Base-by-base conservation (phyloP, 2,797 vertebrate genomes). In the Notolabrus celidotus region DNA sequence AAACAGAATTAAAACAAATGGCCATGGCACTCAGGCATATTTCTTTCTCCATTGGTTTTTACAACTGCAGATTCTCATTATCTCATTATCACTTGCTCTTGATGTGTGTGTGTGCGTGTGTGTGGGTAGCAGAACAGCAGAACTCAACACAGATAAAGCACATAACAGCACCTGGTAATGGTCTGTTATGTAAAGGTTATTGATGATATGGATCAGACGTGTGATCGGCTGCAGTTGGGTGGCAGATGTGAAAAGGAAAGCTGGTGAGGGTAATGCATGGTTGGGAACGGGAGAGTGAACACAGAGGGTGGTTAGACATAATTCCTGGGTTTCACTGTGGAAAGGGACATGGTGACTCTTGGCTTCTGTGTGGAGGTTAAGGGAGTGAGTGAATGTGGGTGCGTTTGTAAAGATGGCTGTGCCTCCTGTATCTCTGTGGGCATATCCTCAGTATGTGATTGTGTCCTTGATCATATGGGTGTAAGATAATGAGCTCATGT, bases 361-460 rank as follows among this genome's bases (percentile, higher is more conserved):
- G 81, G 85, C 88, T 90, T 90, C 84, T 90, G 88, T 88, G 77
- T 80, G 77, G 82, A 83, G 82, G 84, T 76, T 82, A 71, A 43
- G 39, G 53, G 62, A 58, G 9, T 74, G 59, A 79, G 39, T 78
- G 71, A 39, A 59, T 72, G 79, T 75, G 56, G 50, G 75, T 75
- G 61, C 64, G 71, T 82, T 71, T 85, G 79, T 71, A 83, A 74
- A 87, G 67, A 84, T 15, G 25, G 50, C 56, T 75, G 71, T 54
- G 81, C 41, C 71, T 56, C 17, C 43, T 67, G 49, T 41, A 33
- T 57, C 57, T 71, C 51, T 61, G 39, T 57, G 11, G 34, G 63
- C 34, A 22, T 55, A 51, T 61, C 41, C 47, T 25, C 25, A 53
- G 33, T 19, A 34, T 12, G 38, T 29, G 45, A 27, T 12, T 31